These are phyloP conservation scores for Tachina grossa DNA, from an alignment of 2,888 invertebrate genomes.

Conservation along the genomic window DNA sequence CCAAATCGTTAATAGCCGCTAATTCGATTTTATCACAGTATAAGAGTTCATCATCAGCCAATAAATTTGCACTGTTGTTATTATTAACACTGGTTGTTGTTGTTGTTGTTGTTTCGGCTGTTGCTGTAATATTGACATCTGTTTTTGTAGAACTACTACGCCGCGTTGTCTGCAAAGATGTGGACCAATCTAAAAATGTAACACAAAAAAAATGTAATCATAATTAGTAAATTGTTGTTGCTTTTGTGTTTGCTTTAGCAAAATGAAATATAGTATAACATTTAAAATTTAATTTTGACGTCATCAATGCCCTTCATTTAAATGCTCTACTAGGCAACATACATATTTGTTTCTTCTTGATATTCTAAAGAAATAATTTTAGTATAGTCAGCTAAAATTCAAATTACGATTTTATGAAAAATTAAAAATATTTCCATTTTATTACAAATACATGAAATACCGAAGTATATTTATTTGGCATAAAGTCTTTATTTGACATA, in stretches of 20 bases:
- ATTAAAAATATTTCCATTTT: too few species aligned
- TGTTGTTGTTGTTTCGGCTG: slow-evolving; percentile 17
- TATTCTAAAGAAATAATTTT: too few species aligned
- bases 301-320: slow-evolving; percentile 35
- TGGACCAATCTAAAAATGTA: slow-evolving; percentile 72
- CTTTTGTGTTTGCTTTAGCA: not conserved
- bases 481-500: too few species aligned
- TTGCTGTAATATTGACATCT: slow-evolving; percentile 44
- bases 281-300: slow-evolving; percentile 16
- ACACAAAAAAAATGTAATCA: slow-evolving; percentile 1
- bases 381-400: too few species aligned
- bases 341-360: not conserved
- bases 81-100: slow-evolving; percentile 31
- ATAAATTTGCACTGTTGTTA: slow-evolving; percentile 57
- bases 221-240: slow-evolving; percentile 6
- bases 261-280: slow-evolving; percentile 4
- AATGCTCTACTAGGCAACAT: not conserved
- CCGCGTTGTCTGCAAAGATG: slow-evolving; percentile 64
- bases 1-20: slow-evolving; percentile 75
- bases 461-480: too few species aligned
- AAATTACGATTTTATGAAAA: too few species aligned
- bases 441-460: too few species aligned
- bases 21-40: slow-evolving; percentile 74
- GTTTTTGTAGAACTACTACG: slow-evolving; percentile 35
- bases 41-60: slow-evolving; percentile 70